These are phyloP conservation scores for Andrena haemorrhoa DNA, from an alignment of 2,888 invertebrate species.

Conservation along the genomic window DNA sequence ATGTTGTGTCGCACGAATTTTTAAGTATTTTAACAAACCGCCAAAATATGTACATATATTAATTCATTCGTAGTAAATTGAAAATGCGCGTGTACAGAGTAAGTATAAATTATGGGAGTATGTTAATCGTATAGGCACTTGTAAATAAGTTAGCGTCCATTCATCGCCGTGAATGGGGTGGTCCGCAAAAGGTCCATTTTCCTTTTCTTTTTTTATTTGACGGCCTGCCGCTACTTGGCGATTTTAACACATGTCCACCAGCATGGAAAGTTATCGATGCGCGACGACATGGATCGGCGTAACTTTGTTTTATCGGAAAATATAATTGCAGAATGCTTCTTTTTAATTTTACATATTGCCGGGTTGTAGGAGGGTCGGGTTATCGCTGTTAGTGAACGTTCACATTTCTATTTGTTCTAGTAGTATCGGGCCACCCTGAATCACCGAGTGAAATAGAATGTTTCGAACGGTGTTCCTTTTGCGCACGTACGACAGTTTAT, in stretches of 20 bases:
- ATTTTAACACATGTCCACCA: constrained; percentile 52
- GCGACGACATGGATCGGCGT: not conserved
- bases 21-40: constrained; percentile 71
- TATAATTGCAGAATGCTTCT: constrained; percentile 32
- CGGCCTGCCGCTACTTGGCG: constrained; percentile 21
- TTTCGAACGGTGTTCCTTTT: constrained; percentile 63
- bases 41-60: constrained; percentile 75
- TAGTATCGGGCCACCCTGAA: constrained; percentile 51
- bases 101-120: constrained; percentile 78
- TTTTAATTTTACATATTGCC: constrained; percentile 49
- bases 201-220: constrained; percentile 42
- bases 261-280: constrained; percentile 10
- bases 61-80: constrained; percentile 72
- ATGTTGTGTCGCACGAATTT: constrained; percentile 55
- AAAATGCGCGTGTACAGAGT: constrained; percentile 77
- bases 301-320: constrained; percentile 52
- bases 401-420: constrained; percentile 32
- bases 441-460: constrained; percentile 51
- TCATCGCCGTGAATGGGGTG: constrained; percentile 64
- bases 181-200: constrained; percentile 45
- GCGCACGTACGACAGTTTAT: constrained; percentile 47
- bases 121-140: constrained; percentile 66
- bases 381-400: constrained; percentile 14
- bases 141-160: constrained; percentile 71
- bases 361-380: constrained; percentile 35